phyloP scores from a whole-genome alignment of 1,140 invertebrate species.

The Elymnias hypermnestra region DNA sequence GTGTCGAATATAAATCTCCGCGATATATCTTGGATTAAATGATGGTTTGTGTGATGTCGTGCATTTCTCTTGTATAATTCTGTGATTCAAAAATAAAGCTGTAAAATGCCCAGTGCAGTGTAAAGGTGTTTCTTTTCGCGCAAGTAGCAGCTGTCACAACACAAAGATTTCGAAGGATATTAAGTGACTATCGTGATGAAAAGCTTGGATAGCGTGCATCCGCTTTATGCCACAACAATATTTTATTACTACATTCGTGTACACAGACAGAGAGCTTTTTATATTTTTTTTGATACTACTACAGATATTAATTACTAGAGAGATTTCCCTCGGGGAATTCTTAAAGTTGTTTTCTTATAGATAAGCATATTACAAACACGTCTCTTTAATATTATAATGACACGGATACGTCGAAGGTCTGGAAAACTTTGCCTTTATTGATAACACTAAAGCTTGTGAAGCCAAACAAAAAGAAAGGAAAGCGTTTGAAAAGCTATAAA shows the following conservation, averaged over 20 bases:
- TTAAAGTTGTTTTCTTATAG: too few relatives aligned
- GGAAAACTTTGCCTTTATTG: too few relatives aligned
- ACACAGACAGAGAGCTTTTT: neutral
- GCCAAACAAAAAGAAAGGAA: too few relatives aligned
- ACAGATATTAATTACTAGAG: too few relatives aligned
- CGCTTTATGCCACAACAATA: slow-evolving; percentile 31
- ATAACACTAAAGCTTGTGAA: too few relatives aligned
- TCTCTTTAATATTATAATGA: too few relatives aligned
- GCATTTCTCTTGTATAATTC: slow-evolving; percentile 34
- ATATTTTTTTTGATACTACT: neutral
- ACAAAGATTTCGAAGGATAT: slow-evolving; percentile 41
- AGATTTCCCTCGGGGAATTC: too few relatives aligned
- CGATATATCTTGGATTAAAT: slow-evolving; percentile 7
- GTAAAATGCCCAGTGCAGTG: slow-evolving; percentile 38
- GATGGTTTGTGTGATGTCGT: slow-evolving; percentile 37
- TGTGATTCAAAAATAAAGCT: slow-evolving; percentile 24
- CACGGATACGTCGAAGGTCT: too few relatives aligned
- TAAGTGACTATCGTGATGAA: slow-evolving; percentile 29
- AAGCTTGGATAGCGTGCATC: slow-evolving; percentile 28
- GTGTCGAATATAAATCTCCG: slow-evolving; percentile 46
- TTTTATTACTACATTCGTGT: slow-evolving; percentile 13
- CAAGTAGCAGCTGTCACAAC: slow-evolving; percentile 45
- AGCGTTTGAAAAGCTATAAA: too few relatives aligned
- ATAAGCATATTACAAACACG: too few relatives aligned
- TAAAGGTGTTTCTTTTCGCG: slow-evolving; percentile 42